Conservation (phyloP, 2,113 vertebrate species). For the Tapirus terrestris region DNA sequence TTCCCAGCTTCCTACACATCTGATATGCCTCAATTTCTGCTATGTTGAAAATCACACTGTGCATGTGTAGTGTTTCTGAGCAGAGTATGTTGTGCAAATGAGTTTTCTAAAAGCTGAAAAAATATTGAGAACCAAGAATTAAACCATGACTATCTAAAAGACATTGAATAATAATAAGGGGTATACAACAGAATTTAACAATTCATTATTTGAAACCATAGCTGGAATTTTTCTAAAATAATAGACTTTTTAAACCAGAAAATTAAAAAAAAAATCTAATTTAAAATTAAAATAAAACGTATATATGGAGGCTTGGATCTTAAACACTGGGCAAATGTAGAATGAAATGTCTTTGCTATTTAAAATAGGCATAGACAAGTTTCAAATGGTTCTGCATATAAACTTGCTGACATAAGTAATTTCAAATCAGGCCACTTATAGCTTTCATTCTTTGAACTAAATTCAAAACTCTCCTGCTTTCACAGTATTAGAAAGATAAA, state of each 20-base stretch:
- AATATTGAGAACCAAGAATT: neutral
- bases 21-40: neutral
- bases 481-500: conserved; percentile 39
- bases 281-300: neutral
- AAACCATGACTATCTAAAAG: neutral
- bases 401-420: conserved; percentile 44
- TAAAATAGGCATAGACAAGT: conserved; percentile 6
- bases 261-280: neutral
- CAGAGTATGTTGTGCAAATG: neutral
- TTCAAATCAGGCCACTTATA: conserved; percentile 46
- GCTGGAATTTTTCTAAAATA: neutral
- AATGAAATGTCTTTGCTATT: conserved; percentile 31
- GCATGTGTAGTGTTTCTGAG: neutral
- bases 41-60: neutral
- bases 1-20: neutral
- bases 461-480: conserved; percentile 58
- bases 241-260: conserved; percentile 4
- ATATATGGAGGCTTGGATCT: neutral
- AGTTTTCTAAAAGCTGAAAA: conserved; percentile 25
- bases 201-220: conserved; percentile 30
- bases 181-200: neutral
- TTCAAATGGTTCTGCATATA: conserved; percentile 32
- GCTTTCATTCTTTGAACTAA: conserved; percentile 61
- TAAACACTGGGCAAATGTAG: neutral
- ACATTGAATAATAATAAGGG: neutral